These are phyloP conservation scores for Pteropus rufus DNA, from an alignment of 2,797 vertebrate species.

Conservation along the genomic window DNA sequence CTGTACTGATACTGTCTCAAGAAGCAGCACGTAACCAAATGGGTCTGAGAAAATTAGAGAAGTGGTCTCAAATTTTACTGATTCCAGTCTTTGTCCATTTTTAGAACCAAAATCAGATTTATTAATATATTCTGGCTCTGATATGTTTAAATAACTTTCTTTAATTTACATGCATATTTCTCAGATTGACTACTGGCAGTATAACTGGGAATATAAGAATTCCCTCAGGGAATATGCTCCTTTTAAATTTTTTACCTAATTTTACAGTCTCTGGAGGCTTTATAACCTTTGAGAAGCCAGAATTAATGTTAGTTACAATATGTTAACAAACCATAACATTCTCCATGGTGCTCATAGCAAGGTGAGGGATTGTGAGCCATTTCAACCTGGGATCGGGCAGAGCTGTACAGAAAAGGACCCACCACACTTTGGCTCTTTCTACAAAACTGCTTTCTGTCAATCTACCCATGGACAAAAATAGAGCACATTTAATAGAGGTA, in stretches of 20 bases:
- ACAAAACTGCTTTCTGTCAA: background rate
- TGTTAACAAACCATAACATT: background rate
- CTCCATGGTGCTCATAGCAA: background rate
- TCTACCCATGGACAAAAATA: background rate
- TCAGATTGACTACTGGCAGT: background rate
- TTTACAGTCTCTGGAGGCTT: background rate
- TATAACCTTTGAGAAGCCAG: background rate
- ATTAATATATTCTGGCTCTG: slow-evolving; percentile 57
- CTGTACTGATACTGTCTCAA: background rate
- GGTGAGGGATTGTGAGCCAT: background rate
- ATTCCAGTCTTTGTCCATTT: slow-evolving; percentile 58
- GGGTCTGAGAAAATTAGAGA: slow-evolving; percentile 73
- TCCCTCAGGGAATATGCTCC: background rate
- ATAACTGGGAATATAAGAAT: background rate
- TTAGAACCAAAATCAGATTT: slow-evolving; percentile 61
- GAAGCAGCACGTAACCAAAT: slow-evolving; percentile 28
- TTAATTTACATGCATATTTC: slow-evolving; percentile 44
- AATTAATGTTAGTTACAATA: background rate
- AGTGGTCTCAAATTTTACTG: slow-evolving; percentile 70
- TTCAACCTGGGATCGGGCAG: background rate
- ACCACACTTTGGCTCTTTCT: background rate
- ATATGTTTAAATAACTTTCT: slow-evolving; percentile 49
- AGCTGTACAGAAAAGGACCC: background rate
- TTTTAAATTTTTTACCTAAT: slow-evolving; percentile 19
- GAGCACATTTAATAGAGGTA: background rate